Conservation (phyloP, 2,888 invertebrate species). For the Temnothorax rugatulus region DNA sequence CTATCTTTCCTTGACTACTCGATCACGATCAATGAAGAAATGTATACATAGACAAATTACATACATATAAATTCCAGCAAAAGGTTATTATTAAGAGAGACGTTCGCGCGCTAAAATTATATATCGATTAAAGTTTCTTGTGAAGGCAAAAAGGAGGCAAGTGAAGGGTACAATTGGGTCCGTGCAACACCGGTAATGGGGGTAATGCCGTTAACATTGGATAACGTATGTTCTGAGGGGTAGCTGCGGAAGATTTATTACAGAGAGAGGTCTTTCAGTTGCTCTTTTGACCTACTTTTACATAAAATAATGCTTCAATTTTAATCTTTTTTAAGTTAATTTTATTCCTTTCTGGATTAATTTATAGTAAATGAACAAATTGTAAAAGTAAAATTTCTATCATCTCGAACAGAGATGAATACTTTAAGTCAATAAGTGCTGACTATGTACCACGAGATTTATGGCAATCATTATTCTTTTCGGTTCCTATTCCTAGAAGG, state of each 20-base stretch:
- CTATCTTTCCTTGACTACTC: neutral
- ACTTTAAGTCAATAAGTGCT: neutral
- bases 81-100: neutral
- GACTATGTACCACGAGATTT: neutral
- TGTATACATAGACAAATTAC: neutral
- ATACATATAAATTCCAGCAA: neutral
- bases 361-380: neutral
- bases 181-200: neutral
- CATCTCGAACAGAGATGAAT: neutral
- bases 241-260: slow-evolving; percentile 14
- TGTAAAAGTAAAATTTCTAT: neutral
- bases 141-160: neutral
- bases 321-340: neutral
- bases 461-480: neutral
- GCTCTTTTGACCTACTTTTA: neutral
- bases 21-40: neutral
- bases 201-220: neutral
- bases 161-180: neutral
- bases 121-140: neutral
- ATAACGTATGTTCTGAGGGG: neutral
- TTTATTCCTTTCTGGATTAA: neutral
- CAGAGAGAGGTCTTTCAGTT: neutral
- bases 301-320: neutral
- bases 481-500: neutral
- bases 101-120: neutral